Conservation (phyloP, 1,140 invertebrate genomes). For the Aphelenchoides besseyi region DNA sequence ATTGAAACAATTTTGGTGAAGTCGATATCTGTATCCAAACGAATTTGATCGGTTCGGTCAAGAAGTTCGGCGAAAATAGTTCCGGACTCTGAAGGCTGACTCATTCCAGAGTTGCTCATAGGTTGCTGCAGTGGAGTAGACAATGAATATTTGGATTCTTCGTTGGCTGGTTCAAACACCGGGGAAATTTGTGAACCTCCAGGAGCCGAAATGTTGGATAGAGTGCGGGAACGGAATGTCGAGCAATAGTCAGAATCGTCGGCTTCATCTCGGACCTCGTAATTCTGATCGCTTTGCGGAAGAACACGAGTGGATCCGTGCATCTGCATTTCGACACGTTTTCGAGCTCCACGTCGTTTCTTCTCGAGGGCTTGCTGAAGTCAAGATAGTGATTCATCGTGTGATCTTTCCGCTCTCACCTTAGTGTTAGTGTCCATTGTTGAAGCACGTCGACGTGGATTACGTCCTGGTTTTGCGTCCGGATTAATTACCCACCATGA, state of each 20-base stretch:
- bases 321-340: conserved; percentile 48
- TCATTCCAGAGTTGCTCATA: background rate
- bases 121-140: conserved; percentile 33
- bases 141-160: conserved; percentile 56
- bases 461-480: conserved; percentile 68
- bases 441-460: conserved; percentile 55
- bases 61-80: conserved; percentile 42
- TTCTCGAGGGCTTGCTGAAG: conserved; percentile 49
- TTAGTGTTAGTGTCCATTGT: conserved; percentile 57
- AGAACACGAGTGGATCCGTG: background rate
- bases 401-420: conserved; percentile 34
- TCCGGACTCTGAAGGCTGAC: background rate
- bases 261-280: conserved; percentile 43
- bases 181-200: conserved; percentile 29
- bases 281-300: conserved; percentile 31
- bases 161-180: background rate
- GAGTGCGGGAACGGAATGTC: conserved; percentile 45
- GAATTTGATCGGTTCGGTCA: conserved; percentile 49
- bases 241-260: conserved; percentile 45
- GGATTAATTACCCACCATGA: conserved; percentile 99
- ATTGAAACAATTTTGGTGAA: conserved; percentile 8
- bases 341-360: conserved; percentile 57
- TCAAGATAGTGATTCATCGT: conserved; percentile 13
- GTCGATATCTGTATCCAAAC: conserved; percentile 17
- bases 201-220: conserved; percentile 53